phyloP scores from a whole-genome alignment of 2,888 invertebrate species.

The Meta bourneti region DNA sequence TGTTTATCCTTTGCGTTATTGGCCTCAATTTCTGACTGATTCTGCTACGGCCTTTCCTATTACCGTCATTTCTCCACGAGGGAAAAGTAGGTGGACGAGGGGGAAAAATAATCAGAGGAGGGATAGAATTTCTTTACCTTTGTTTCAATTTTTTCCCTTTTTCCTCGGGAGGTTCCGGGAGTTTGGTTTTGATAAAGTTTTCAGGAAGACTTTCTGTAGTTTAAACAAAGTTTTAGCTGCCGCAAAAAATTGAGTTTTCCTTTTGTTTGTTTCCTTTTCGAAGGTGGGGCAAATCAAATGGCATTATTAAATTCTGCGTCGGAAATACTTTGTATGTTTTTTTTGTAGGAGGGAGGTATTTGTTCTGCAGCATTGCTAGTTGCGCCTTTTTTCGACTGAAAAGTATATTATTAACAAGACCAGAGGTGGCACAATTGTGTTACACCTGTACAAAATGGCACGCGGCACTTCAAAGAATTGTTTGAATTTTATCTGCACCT shows the following conservation, averaged over 20 bases:
- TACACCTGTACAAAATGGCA: too few species aligned
- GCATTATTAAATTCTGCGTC: background rate
- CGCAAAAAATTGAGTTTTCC: background rate
- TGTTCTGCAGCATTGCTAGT: background rate
- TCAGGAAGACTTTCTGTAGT: background rate
- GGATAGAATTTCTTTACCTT: background rate
- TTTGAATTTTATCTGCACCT: too few species aligned
- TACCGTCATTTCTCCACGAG: background rate
- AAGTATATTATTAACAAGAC: too few species aligned
- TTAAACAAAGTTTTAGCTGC: too few species aligned
- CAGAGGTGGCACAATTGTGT: too few species aligned
- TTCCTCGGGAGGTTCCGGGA: background rate
- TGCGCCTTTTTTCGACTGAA: too few species aligned
- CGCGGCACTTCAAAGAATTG: too few species aligned
- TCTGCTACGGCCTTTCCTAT: background rate
- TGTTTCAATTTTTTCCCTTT: background rate
- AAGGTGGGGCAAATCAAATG: background rate
- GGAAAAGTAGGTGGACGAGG: too few species aligned
- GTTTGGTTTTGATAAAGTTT: background rate
- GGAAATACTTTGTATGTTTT: background rate
- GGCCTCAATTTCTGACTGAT: conserved; percentile 22
- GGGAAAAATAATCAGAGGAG: background rate
- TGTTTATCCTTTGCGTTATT: conserved; percentile 57
- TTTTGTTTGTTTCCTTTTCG: background rate
- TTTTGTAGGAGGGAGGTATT: background rate